Evolutionary conservation across 2,888 invertebrate genomes (phyloP).

Genomic region (Drosophila barbarae): DNA sequence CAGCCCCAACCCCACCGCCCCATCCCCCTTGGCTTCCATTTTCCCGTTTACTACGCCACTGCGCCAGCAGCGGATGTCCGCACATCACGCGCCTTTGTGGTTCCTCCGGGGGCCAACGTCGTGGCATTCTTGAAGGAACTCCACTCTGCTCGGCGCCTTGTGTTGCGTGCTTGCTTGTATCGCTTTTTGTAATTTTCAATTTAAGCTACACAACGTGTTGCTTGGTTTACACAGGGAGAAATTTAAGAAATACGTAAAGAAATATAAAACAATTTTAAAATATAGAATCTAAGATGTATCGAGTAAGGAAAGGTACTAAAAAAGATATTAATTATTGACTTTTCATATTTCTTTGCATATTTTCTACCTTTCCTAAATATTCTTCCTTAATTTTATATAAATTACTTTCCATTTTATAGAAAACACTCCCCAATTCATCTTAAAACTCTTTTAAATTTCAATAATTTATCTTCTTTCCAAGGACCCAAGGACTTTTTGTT

Average conservation of each 20-base stretch:
- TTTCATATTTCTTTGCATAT: too few species aligned
- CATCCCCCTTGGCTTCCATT: not conserved
- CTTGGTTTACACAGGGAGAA: conserved; percentile 36
- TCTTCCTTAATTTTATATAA: not conserved
- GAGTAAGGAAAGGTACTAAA: too few species aligned
- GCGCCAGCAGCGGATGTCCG: conserved; percentile 23
- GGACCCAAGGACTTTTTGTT: not conserved
- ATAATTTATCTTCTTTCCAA: not conserved
- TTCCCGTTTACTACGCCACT: conserved; percentile 6
- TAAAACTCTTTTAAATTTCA: not conserved
- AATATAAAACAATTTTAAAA: too few species aligned
- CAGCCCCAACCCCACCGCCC: not conserved
- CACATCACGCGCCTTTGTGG: conserved; percentile 43
- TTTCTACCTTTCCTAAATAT: too few species aligned
- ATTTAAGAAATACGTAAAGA: not conserved
- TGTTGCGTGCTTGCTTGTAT: conserved; percentile 47
- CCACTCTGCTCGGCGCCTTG: conserved; percentile 13
- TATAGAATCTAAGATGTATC: too few species aligned
- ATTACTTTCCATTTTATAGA: not conserved
- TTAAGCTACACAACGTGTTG: conserved; percentile 69
- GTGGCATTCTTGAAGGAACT: conserved; percentile 31
- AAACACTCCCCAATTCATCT: not conserved
- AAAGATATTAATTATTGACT: too few species aligned
- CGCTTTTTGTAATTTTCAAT: conserved; percentile 68
- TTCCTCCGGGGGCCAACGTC: conserved; percentile 13